These are phyloP conservation scores for Plecturocebus donacophilus DNA, from an alignment of 2,113 vertebrate species.

Conservation along the genomic window DNA sequence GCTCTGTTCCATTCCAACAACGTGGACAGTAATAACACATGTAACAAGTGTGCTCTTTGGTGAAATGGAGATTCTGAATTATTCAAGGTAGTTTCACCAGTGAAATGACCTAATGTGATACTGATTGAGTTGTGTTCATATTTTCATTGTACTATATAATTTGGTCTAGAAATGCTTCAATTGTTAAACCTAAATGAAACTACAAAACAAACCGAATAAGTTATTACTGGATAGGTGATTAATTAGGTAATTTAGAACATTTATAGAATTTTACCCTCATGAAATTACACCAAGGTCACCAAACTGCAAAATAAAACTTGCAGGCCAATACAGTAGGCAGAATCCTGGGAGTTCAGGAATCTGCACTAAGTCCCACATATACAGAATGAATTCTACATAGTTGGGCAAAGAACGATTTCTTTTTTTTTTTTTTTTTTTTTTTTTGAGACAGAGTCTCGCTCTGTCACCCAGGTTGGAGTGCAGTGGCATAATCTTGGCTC, in stretches of 20 bases:
- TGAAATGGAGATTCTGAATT: conserved; percentile 25
- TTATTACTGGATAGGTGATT: conserved; percentile 15
- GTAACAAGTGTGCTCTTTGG: not conserved
- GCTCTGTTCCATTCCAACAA: conserved; percentile 9
- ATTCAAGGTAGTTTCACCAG: conserved; percentile 39
- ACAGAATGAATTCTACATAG: not conserved
- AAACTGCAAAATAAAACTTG: conserved; percentile 36
- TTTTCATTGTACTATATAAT: conserved; percentile 31
- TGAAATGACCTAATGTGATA: conserved; percentile 41
- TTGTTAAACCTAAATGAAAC: conserved; percentile 39
- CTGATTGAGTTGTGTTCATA: not conserved
- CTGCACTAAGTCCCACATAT: not conserved
- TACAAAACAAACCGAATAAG: conserved; percentile 31
- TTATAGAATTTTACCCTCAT: conserved; percentile 14
- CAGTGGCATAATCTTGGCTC: too few species aligned
- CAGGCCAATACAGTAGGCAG: not conserved
- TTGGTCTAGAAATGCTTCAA: not conserved
- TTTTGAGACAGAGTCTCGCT: too few species aligned
- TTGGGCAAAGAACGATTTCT: conserved; percentile 35
- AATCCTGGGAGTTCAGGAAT: conserved; percentile 34
- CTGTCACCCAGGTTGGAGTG: too few species aligned
- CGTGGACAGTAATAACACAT: not conserved
- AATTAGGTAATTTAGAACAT: conserved; percentile 41
- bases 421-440: too few species aligned
- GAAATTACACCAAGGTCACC: not conserved